Percentiles rank a stretch among this genome's conserved stretches.
Evolutionary conservation across 2,888 invertebrate genomes (phyloP).

Genomic region (Drosophila demipolita): DNA sequence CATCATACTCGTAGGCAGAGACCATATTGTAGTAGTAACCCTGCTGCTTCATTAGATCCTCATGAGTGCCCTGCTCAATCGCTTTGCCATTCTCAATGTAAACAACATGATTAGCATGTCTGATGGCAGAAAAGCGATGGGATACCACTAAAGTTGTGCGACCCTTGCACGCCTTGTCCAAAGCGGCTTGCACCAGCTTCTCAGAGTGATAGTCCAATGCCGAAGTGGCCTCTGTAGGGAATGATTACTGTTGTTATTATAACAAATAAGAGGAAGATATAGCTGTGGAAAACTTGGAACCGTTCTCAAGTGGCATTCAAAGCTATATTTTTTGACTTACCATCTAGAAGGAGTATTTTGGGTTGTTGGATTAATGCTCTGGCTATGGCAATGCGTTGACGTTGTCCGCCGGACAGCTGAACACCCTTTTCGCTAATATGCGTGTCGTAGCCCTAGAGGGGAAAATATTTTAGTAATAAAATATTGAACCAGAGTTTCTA

Average conservation of each 20-base stretch:
- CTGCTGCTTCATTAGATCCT: slow-evolving; percentile 87
- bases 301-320: background rate
- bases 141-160: slow-evolving; percentile 91
- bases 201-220: slow-evolving; percentile 93
- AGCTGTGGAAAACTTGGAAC: background rate
- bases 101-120: slow-evolving; percentile 89
- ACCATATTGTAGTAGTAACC: slow-evolving; percentile 89
- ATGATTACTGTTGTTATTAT: background rate
- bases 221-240: slow-evolving; percentile 89
- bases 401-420: slow-evolving; percentile 92
- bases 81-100: slow-evolving; percentile 90
- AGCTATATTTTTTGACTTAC: slow-evolving; percentile 14
- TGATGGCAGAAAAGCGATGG: slow-evolving; percentile 90
- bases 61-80: slow-evolving; percentile 90
- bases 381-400: slow-evolving; percentile 92
- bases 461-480: background rate
- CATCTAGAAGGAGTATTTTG: slow-evolving; percentile 89
- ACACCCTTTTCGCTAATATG: slow-evolving; percentile 92
- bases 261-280: background rate
- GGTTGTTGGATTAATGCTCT: slow-evolving; percentile 91
- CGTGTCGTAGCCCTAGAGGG: slow-evolving; percentile 89
- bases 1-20: slow-evolving; percentile 78
- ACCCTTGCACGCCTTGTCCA: slow-evolving; percentile 91
- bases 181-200: slow-evolving; percentile 91
- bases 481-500: background rate